Evolutionary conservation across 1,140 invertebrate genomes (phyloP).

Genomic region (Drosophila parvula): DNA sequence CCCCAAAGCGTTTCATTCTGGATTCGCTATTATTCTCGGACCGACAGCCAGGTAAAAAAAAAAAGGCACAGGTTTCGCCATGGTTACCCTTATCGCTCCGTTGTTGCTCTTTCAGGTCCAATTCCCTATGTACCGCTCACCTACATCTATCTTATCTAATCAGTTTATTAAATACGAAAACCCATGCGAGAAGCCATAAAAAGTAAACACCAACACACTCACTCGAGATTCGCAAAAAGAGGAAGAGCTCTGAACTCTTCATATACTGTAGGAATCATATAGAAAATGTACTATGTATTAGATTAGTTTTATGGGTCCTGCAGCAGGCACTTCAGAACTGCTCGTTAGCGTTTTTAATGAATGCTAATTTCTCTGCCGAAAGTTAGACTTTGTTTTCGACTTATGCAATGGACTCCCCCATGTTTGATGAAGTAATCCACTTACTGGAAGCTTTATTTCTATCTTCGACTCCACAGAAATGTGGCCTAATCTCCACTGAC

Average conservation of each 20-base stretch:
- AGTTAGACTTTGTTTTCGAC: neutral
- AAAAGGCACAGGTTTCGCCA: conserved; percentile 46
- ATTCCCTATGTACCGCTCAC: conserved; percentile 51
- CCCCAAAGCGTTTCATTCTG: conserved; percentile 26
- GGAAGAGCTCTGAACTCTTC: conserved; percentile 9
- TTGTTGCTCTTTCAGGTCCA: conserved; percentile 54
- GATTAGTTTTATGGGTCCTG: conserved; percentile 24
- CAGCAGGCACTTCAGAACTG: neutral
- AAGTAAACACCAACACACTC: conserved; percentile 29
- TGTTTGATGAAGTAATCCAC: conserved; percentile 3
- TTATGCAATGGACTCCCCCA: neutral
- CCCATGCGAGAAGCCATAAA: conserved; percentile 72
- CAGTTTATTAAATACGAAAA: conserved; percentile 77
- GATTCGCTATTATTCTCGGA: conserved; percentile 30
- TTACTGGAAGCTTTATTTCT: neutral
- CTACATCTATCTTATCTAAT: conserved; percentile 72
- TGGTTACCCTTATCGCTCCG: conserved; percentile 58
- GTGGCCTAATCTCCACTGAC: conserved; percentile 3
- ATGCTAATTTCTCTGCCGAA: neutral
- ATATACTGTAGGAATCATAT: conserved; percentile 18
- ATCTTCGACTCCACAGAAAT: conserved; percentile 5
- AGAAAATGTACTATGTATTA: conserved; percentile 9
- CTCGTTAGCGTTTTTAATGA: conserved; percentile 14
- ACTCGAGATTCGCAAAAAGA: conserved; percentile 31
- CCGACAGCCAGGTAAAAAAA: conserved; percentile 17